Percentiles rank a stretch among this genome's conserved stretches.
These are phyloP conservation scores for Ephestia elutella DNA, from an alignment of 1,140 invertebrate species.

Conservation along the genomic window DNA sequence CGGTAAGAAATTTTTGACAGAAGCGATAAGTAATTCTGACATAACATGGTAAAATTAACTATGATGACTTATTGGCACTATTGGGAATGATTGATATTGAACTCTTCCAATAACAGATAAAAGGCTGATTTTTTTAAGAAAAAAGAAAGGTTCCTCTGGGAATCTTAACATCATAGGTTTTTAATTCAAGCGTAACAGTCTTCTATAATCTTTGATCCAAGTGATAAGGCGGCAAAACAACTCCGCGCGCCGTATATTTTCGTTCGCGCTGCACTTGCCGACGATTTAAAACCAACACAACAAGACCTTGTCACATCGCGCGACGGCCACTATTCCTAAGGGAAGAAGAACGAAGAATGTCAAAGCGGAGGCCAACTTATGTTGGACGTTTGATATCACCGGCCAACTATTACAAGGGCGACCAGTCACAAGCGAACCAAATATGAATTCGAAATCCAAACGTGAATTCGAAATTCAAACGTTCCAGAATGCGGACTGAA, in stretches of 20 bases:
- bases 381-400: slow-evolving; percentile 64
- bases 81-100: too few relatives aligned
- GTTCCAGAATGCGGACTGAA: slow-evolving; percentile 42
- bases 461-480: slow-evolving; percentile 67
- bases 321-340: slow-evolving; percentile 26
- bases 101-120: too few relatives aligned
- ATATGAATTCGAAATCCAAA: slow-evolving; percentile 70
- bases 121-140: background rate
- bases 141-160: background rate
- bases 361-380: slow-evolving; percentile 42
- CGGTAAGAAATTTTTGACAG: too few relatives aligned
- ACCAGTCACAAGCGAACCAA: slow-evolving; percentile 66
- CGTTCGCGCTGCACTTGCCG: slow-evolving; percentile 72
- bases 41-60: too few relatives aligned
- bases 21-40: too few relatives aligned
- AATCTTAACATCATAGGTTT: slow-evolving; percentile 10
- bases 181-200: background rate
- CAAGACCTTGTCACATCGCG: slow-evolving; percentile 35
- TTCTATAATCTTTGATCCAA: slow-evolving; percentile 43
- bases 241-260: slow-evolving; percentile 70
- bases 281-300: slow-evolving; percentile 52
- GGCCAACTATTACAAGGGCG: slow-evolving; percentile 73
- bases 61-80: too few relatives aligned
- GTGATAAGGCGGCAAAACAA: slow-evolving; percentile 73
- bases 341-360: slow-evolving; percentile 25